Base-by-base conservation (phyloP, 37 sponge, comb jelly and placozoan genomes). In the Mnemiopsis leidyi region DNA sequence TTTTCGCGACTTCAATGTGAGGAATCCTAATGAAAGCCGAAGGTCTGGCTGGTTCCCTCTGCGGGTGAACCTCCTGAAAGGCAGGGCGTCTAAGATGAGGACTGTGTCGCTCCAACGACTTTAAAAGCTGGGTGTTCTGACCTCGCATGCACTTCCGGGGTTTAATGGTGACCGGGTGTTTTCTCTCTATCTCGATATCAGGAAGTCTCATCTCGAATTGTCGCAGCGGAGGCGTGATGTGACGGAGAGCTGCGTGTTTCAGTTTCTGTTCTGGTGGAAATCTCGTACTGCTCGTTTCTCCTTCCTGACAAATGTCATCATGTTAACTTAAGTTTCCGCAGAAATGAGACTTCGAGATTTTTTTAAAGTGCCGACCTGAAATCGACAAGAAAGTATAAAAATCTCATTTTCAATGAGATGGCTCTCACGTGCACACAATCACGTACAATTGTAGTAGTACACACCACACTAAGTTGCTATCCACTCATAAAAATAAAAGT, bases 91-190 rank as follows among this genome's bases (percentile, higher is more conserved):
- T 77, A 3, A 31, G 35, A 13, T 48, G 61, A 3, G 26, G 26
- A 20, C 79, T 32, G 20, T 77, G 79, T 16, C 79, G 30, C 36
- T 77, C 79, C 79, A 77, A 36, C 20, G 79, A 77, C 36, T 77
- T 77, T 0, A 77, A 36, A 20, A 77, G 33, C 79, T 77, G 79
- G 20, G 30, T 77, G 36, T 32, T 32, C 3, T 32, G 20, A 0
- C 34, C 79, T 23, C 73, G 73, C 18, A 32, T 28, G 36, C 79
- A 77, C 36, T 77, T 77, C 36, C 32, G 26, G 79, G 79, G 79
- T 77, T 77, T 77, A 34, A 77, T 77, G 18, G 79, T 77, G 33
- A 77, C 79, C 36, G 79, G 79, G 18, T 77, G 79, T 18, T 77
- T 77, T 28, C 79, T 1, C 18, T 77, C 79, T 34, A 77, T 32